phyloP scores from a whole-genome alignment of 2,888 invertebrate species.

The Melieria picta region DNA sequence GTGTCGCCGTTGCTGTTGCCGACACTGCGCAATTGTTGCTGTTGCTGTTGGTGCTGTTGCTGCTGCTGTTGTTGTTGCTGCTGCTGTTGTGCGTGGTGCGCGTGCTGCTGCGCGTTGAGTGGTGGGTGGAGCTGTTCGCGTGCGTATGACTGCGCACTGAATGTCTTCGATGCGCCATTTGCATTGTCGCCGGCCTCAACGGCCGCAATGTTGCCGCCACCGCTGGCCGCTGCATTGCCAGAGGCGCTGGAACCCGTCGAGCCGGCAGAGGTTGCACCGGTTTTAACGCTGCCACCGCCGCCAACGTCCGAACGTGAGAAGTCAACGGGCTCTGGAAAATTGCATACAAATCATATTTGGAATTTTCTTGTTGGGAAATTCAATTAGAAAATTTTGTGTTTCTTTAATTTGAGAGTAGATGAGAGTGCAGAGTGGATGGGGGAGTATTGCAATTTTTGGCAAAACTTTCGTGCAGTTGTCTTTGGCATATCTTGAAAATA shows the following conservation, averaged over 20 bases:
- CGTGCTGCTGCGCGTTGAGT: slow-evolving; percentile 21
- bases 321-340: slow-evolving; percentile 64
- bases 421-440: not conserved
- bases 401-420: not conserved
- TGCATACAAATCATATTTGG: not conserved
- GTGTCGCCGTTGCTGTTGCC: slow-evolving; percentile 21
- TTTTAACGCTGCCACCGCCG: slow-evolving; percentile 15
- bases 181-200: slow-evolving; percentile 12
- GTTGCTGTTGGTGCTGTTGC: slow-evolving; percentile 30
- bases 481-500: not conserved
- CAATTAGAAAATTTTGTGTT: not conserved
- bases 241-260: slow-evolving; percentile 3
- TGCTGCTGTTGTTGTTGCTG: slow-evolving; percentile 35
- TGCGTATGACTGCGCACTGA: slow-evolving; percentile 40
- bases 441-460: not conserved
- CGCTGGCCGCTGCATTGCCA: slow-evolving; percentile 23
- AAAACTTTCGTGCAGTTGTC: not conserved
- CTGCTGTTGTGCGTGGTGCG: slow-evolving; percentile 25
- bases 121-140: slow-evolving; percentile 31
- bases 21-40: slow-evolving; percentile 7
- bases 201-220: slow-evolving; percentile 10
- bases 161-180: slow-evolving; percentile 40
- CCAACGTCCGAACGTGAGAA: slow-evolving; percentile 62
- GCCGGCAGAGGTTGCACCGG: not conserved
- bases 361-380: not conserved